These are phyloP conservation scores for Luehdorfia chinensis DNA, from an alignment of 1,140 invertebrate genomes.

Conservation along the genomic window DNA sequence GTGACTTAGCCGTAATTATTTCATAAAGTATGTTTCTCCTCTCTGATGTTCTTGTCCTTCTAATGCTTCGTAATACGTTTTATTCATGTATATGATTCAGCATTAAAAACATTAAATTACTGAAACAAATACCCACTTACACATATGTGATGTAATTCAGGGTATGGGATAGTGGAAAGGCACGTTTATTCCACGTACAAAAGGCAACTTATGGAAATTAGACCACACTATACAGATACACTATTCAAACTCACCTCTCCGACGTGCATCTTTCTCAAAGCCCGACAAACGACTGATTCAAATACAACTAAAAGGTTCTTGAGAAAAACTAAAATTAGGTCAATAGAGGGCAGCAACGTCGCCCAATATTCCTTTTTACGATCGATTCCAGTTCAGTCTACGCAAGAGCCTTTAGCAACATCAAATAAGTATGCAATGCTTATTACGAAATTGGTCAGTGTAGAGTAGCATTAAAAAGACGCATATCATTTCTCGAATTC, in stretches of 20 bases:
- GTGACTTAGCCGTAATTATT: too few relatives aligned
- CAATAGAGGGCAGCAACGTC: constrained; percentile 13
- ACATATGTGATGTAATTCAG: too few relatives aligned
- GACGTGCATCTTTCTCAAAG: constrained; percentile 3
- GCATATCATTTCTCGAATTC: constrained; percentile 37
- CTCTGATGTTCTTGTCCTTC: too few relatives aligned
- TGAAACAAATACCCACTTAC: too few relatives aligned
- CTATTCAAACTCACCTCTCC: constrained; percentile 10
- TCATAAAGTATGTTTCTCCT: too few relatives aligned
- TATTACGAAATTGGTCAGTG: neutral
- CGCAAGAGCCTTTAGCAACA: constrained; percentile 1
- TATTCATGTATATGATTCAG: too few relatives aligned
- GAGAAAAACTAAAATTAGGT: constrained; percentile 10
- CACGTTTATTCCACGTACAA: too few relatives aligned
- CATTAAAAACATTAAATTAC: too few relatives aligned
- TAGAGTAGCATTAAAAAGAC: constrained; percentile 17
- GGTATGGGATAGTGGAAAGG: too few relatives aligned
- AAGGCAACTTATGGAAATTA: too few relatives aligned
- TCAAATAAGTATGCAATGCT: neutral
- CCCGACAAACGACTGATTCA: constrained; percentile 5
- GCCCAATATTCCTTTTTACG: neutral
- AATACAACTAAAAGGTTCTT: neutral
- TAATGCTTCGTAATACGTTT: too few relatives aligned
- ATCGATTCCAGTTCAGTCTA: constrained; percentile 13
- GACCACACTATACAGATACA: too few relatives aligned